These are phyloP conservation scores for Candoia aspera DNA, from an alignment of 2,113 vertebrate genomes.

Conservation along the genomic window DNA sequence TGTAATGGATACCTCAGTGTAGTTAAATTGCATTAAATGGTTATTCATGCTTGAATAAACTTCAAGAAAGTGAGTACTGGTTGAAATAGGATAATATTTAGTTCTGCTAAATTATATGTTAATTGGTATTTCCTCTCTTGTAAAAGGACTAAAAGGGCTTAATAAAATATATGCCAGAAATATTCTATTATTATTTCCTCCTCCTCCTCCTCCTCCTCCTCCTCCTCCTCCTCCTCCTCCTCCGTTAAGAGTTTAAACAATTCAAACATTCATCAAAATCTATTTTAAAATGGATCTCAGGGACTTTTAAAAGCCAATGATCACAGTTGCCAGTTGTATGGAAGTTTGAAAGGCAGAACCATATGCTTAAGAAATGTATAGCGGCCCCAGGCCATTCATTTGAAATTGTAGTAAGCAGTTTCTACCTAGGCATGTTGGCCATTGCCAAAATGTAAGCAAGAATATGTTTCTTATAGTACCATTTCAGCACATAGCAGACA, in stretches of 20 bases:
- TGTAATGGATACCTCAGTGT: constrained; percentile 84
- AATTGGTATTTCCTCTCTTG: constrained; percentile 86
- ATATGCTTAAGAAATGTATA: not conserved
- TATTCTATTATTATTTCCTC: constrained; percentile 57
- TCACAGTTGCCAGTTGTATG: constrained; percentile 50
- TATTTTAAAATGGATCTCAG: constrained; percentile 55
- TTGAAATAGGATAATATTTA: constrained; percentile 86
- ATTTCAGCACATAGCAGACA: not conserved
- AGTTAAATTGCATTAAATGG: constrained; percentile 88
- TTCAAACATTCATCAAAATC: constrained; percentile 67
- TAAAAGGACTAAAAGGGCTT: constrained; percentile 84
- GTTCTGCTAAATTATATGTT: constrained; percentile 85
- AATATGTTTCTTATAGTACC: not conserved
- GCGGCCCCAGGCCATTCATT: not conserved
- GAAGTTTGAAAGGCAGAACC: constrained; percentile 41
- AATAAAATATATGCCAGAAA: constrained; percentile 81
- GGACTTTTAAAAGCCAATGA: constrained; percentile 68
- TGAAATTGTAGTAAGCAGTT: not conserved
- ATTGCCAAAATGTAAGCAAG: constrained; percentile 1
- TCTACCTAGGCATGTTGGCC: not conserved
- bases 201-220: no score
- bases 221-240: constrained; percentile 42
- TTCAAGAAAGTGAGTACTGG: constrained; percentile 84
- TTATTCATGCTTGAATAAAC: constrained; percentile 88
- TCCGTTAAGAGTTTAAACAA: constrained; percentile 73